Evolutionary conservation across 2,113 vertebrate genomes (phyloP), one percentile per base, ranked within the genome.

Genomic region (Oreochromis tanganicae): DNA sequence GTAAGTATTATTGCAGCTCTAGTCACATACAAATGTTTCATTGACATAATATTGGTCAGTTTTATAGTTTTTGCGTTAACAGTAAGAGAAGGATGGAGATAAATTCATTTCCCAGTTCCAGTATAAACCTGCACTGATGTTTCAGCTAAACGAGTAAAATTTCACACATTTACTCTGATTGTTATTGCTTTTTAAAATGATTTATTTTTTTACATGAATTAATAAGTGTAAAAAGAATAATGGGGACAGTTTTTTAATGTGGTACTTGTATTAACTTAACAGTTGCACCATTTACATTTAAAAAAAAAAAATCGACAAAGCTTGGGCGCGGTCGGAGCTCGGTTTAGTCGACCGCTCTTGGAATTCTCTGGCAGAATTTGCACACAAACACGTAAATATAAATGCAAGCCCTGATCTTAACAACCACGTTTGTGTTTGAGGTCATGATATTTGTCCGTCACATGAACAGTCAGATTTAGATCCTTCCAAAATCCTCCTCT

Each of bases 401-500:
- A 34, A 34, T 9, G 1, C 38, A 5, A 73, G n/a, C 14, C 66
- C 3, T 27, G 38, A 71, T 10, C 12, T 48, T 71, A 71, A 71
- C 12, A 43, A 71, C 84, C 57, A 82, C 19, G 5, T 75, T 78
- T 19, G 14, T 82, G 6, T 71, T 81, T 52, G n/a, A 50, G 19
- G 38, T 81, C 61, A 48, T 57, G 48, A 29, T 54, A 52, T 71
- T 52, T 16, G n/a, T 82, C 56, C 32, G 8, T 48, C 9, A 50
- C 27, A 27, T 11, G 8, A 68, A 71, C 9, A 75, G 19, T 87
- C 84, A 61, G 34, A 24, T 82, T 89, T 13, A 52, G 32, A 41
- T 71, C 63, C 84, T 17, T 73, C 43, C 57, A 88, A 92, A 88
- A 93, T 94, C 90, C 88, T 88, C 84, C 14, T 91, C 85, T 38